Evolutionary conservation across 2,888 invertebrate species (phyloP), one percentile per base, ranked within the genome.

Genomic region (Orthonevra nobilis): DNA sequence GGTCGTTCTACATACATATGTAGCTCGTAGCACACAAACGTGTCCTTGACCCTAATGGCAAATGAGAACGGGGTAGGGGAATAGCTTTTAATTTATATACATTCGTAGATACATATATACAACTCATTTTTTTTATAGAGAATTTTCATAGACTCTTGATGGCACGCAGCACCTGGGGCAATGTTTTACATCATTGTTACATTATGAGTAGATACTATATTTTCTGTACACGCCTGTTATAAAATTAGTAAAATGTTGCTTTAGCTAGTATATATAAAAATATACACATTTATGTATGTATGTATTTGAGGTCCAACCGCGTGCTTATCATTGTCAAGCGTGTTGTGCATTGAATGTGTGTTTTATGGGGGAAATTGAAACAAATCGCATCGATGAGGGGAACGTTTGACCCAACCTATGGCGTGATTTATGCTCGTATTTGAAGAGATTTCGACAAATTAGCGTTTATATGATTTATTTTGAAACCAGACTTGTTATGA

Each of bases 391-490:
- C 36, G 58, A 38, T 36, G 48, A 52, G 36, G 50, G n/a, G 30
- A 61, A 34, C 38, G 46, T 69, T 77, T 70, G 64, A 72, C 46
- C n/a, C n/a, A n/a, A n/a, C n/a, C 72, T 72, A 64, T 77, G 70
- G 52, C 72, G 54, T 77, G 77, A 77, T 77, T 77, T 77, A 70
- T 70, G 75, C 17, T 64, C 19, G 17, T 52, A 30, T 52, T 60
- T 66, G 60, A 77, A 70, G 70, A 48, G 64, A 66, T 72, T 77
- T 72, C 52, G 72, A 77, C 77, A 77, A 77, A 77, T 77, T 77
- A 72, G 60, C 72, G 60, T 72, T 72, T 75, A 70, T 63, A 56
- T 77, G 64, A 77, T 60, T 77, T 46, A 70, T 77, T 77, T 77
- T 64, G 70, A 68, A n/a, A n/a, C n/a, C n/a, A n/a, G n/a, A n/a